Evolutionary conservation across 2,113 vertebrate species (phyloP), one percentile per base, ranked within the genome.

Genomic region (Platysternon megacephalum): DNA sequence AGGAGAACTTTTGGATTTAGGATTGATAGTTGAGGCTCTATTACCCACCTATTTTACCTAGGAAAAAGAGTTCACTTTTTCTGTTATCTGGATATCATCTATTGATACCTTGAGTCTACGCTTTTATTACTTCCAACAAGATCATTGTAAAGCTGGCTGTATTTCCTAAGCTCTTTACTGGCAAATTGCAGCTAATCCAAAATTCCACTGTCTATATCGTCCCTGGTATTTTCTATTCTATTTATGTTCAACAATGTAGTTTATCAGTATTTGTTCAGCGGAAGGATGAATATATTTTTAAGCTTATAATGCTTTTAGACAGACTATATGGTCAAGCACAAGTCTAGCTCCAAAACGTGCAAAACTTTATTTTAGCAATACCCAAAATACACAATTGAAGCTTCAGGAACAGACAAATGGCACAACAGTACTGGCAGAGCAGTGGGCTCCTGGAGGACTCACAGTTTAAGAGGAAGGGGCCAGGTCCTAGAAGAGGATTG

Each of bases 81-180:
- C 39, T 55, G 76, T 76, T 86, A 81, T 74, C 53, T 82, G 61
- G 32, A 55, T 91, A 91, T n/a, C 35, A 46, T 26, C 42, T 78
- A 78, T 56, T 90, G 65, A 9, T 87, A 91, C 21, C 39, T n/a
- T 58, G n/a, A 21, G n/a, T 16, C 53, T 90, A 24, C 53, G 58
- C 56, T 96, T 93, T 93, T 93, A 87, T 90, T 95, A 88, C 76
- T 85, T 87, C 68, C 29, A 83, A 46, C 39, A 94, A 87, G 58
- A 85, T 5, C 55, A 6, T 32, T 49, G 7, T 51, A 84, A 92
- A 93, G 4, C 6, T 79, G 11, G 29, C 51, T 26, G 16, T 46
- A 85, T 85, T 91, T 95, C 2, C 4, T 58, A 89, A 80, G 11
- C 8, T 48, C 5, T 56, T 92, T 92, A 87, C 72, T 86, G 11